A percentile compares a stretch with the other conserved stretches of the same genome.
These are phyloP conservation scores for Temnothorax curvispinosus DNA, from an alignment of 1,140 invertebrate species.

Conservation along the genomic window DNA sequence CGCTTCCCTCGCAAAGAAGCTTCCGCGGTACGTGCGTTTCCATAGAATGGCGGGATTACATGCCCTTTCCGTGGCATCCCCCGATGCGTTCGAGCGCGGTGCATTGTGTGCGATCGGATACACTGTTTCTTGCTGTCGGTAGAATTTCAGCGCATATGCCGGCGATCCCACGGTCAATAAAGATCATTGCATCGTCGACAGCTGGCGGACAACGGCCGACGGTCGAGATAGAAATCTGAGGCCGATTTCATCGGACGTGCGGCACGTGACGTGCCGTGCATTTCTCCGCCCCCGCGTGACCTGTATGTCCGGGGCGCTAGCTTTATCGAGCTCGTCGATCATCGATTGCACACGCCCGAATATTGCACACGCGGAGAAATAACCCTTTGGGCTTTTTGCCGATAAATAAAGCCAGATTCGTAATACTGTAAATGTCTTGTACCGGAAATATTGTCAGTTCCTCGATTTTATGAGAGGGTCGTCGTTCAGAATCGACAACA, in stretches of 20 bases:
- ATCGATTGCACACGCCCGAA: constrained; percentile 53
- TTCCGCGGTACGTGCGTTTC: constrained; percentile 14
- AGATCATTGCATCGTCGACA: constrained; percentile 34
- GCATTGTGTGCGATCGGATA: background rate
- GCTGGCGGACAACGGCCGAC: background rate
- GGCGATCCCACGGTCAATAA: constrained; percentile 50
- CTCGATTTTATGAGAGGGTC: background rate
- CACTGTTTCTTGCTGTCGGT: constrained; percentile 1
- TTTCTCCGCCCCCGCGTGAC: constrained; percentile 16
- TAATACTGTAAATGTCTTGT: background rate
- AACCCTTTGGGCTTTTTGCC: background rate
- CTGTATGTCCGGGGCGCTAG: background rate
- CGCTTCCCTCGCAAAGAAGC: background rate
- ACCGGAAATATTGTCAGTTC: background rate
- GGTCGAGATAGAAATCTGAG: constrained; percentile 10
- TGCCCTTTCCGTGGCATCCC: background rate
- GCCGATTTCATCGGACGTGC: constrained; percentile 3
- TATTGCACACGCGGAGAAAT: constrained; percentile 30
- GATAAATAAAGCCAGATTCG: constrained; percentile 26
- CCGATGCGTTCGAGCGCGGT: background rate
- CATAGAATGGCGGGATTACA: constrained; percentile 29
- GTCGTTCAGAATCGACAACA: background rate
- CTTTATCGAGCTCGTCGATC: constrained; percentile 57
- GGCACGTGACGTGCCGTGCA: constrained; percentile 20
- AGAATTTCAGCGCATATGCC: constrained; percentile 15